Evolutionary conservation across 2,888 invertebrate species (phyloP), one percentile per base, ranked within the genome.

Genomic region (Lypha dubia): DNA sequence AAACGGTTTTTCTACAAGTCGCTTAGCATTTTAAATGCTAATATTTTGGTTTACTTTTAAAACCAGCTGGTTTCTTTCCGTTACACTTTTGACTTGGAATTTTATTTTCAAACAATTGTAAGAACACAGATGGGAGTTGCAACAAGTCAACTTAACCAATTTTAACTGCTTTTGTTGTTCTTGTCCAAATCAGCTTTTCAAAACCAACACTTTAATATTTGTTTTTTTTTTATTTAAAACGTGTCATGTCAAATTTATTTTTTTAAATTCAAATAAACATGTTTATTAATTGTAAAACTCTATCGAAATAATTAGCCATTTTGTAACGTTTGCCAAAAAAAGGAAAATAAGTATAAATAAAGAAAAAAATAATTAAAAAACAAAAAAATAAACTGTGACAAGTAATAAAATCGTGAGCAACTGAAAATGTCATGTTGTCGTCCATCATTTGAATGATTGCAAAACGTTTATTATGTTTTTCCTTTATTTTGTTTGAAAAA

Each of bases 391-490:
- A n/a, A n/a, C n/a, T n/a, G n/a, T 38, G 17, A 58, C 22, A 13
- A 56, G 15, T 63, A 41, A 24, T 35, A 24, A 53, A 62, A 68
- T 70, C 49, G 56, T 77, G 63, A 20, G 24, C 46, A n/a, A 70
- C 46, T 38, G 56, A 63, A 82, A 75, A 65, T 65, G 75, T 76
- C 81, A 71, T 76, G 75, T 82, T 82, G 75, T 76, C 81, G 75
- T 70, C 81, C 70, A 76, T 82, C 75, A 82, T 56, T 71, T 82
- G 63, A 82, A 82, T 76, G 38, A 76, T 82, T 82, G 63, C 81
- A 75, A 75, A 79, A 81, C 75, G 68, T 70, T 75, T 81, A 75
- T 75, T 81, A 75, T 81, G 68, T 65, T 82, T 75, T 80, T 75
- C 74, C 62, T 35, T 35, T 65, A 44, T 60, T 41, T 22, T 22